Base-by-base conservation (phyloP, 2,888 invertebrate genomes). In the Hermaeophaga mercurialis region DNA sequence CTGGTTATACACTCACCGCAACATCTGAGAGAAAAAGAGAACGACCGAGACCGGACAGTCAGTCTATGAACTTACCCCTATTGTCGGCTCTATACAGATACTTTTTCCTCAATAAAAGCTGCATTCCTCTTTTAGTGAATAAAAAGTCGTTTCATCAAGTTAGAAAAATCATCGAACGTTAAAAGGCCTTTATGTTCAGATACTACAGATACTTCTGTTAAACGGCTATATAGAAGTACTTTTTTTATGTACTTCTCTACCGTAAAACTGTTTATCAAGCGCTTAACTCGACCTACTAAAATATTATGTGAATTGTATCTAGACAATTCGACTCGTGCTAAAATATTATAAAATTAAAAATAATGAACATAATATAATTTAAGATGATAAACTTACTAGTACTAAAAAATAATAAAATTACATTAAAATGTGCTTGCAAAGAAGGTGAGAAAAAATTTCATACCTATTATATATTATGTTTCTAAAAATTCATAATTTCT, bases 111-210 rank as follows among this genome's bases (percentile, higher is more conserved):
- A 70, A 72, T 70, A 59, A 70, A 72, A 72, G 72, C 72, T 71
- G 72, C 71, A 70, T 69, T 69, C 66, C 72, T 68, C 71, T 70
- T 73, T 73, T 72, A 73, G 71, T 71, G 64, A 65, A 72, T 74
- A 76, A 75, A 76, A 76, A 76, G 75, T 70, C 67, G 75, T 76
- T 71, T 75, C 70, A 71, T 75, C 75, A 75, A 72, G 69, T 73
- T 70, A 66, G 70, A 68, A 69, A 68, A 70, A 70, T 72, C 67
- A 69, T 52, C 52, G 52, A 52, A 52, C 52, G 52, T 28, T 52
- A 52, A 52, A 52, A 43, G 52, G 22, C 33, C 43, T 43, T 50
- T 52, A 52, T 52, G 52, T 44, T 52, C 52, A 52, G 52, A 41
- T 28, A 52, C 52, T 52, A n/a, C n/a, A n/a, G n/a, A n/a, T n/a